Evolutionary conservation across 2,888 invertebrate genomes (phyloP), one percentile per base, ranked within the genome.

Genomic region (Didymodactylos carnosus): DNA sequence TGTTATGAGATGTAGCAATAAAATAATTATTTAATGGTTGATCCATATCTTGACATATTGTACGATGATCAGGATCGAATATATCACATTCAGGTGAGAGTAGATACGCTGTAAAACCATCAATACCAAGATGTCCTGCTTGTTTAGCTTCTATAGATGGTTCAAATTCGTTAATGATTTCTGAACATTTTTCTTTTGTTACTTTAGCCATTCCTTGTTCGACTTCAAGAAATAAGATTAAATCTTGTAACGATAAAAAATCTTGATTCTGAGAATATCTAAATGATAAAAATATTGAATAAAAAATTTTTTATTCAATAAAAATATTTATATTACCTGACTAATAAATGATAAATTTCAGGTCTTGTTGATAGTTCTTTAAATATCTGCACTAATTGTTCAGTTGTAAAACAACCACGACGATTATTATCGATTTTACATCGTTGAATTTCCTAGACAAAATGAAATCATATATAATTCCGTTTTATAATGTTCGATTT

Each of bases 351-450:
- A 78, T 87, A 87, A 39, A 87, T 84, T 79, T 87, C 87, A n/a
- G 87, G 87, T 76, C 87, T 79, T 2, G 87, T 87, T n/a, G 86
- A 84, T 16, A 87, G 82, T 79, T 87, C 87, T 78, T 87, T 87
- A 79, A 86, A 87, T 72, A 87, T 80, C 69, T 84, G 84, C 49
- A 86, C 83, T 79, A 87, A 87, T 78, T 86, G 86, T 46, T 83
- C 81, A 76, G 84, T 84, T 75, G 81, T 84, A 27, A 87, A 81
- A 72, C 83, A 79, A 5, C 86, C 86, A 72, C 84, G 78, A 72
- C 81, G 81, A n/a, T n/a, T n/a, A 49, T 82, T 82, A 7, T 83
- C 84, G 51, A 81, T 80, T 75, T 83, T 82, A 51, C 81, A 82
- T 75, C 82, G 79, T 76, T 84, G 84, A 73, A 84, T 80, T 78